Base-by-base conservation (phyloP, 2,888 invertebrate species). In the Micoletzkya japonica region DNA sequence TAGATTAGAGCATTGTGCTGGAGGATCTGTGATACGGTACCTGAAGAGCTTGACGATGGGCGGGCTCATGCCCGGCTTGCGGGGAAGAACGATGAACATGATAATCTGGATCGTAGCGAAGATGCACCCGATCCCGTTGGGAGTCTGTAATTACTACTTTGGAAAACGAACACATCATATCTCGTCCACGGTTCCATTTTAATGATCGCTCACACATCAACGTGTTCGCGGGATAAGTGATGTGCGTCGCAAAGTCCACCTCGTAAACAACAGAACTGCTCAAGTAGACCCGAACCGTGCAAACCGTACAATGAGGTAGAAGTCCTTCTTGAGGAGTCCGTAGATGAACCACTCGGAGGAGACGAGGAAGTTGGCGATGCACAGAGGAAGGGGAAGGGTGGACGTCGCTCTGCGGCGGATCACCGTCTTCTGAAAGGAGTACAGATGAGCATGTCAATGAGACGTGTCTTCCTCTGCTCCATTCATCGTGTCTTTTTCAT, bases 311-410 rank as follows among this genome's bases (percentile, higher is more conserved):
- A 92, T 89, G 80, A 94, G 89, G 87, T 92, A 93, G 74, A 88
- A 86, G 86, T 93, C 92, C 76, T 90, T 87, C 73, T 93, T 89
- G 63, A 92, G 90, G 76, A 91, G 88, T 30, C 93, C 93, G 86
- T 94, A 94, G 0, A 92, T 83, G 71, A 92, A 88, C 94, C 94
- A 94, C 85, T 91, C 89, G 74, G 90, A 89, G n/a, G 91, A 90
- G 20, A 94, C 93, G n/a, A 93, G 82, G 39, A 92, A 90, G 76
- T 92, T 94, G 80, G 92, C 91, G 60, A 93, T 87, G 82, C 94
- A 93, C 72, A 96, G 89, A 6, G 94, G 93, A 86, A 95, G 93
- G 4, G 95, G 94, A 86, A 96, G 89, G 39, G 91, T 90, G 71
- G 91, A 92, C 0, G 94, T 93, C 86, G 92, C 93, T 87, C 92